These are phyloP conservation scores for Toxostoma redivivum DNA, from an alignment of 2,113 vertebrate genomes.

Conservation along the genomic window DNA sequence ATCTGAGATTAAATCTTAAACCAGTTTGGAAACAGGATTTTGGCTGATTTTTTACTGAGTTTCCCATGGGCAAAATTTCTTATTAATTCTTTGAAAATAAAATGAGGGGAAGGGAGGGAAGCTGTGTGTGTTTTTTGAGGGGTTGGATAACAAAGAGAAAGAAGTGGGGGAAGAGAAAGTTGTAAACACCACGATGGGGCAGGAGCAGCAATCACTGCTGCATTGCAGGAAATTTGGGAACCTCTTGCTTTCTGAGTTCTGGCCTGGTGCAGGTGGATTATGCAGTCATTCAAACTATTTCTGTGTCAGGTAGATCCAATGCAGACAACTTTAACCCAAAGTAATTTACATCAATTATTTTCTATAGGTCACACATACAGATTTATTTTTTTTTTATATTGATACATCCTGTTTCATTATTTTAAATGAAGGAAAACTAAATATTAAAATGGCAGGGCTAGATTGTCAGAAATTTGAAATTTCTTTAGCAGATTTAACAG, in stretches of 20 bases:
- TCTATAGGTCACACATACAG: background rate
- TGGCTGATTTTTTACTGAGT: background rate
- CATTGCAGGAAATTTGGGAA: background rate
- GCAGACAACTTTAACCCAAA: background rate
- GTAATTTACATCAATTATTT: background rate
- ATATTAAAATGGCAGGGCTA: background rate
- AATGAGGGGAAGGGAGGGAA: background rate
- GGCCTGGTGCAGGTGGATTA: background rate
- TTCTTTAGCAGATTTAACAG: background rate
- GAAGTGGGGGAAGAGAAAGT: background rate
- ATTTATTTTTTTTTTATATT: background rate
- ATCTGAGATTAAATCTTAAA: background rate
- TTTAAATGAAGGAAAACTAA: background rate
- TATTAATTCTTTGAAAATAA: background rate
- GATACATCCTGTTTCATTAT: background rate
- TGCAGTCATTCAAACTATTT: background rate
- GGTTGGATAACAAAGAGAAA: background rate
- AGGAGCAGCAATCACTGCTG: background rate
- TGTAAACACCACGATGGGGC: background rate
- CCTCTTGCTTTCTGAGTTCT: background rate
- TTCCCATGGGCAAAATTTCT: background rate
- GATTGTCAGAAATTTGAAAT: background rate
- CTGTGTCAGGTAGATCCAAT: background rate
- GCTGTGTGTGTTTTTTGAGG: too few species aligned
- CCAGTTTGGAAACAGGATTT: background rate